A percentile compares a stretch with the other conserved stretches of the same genome.
These are phyloP conservation scores for Ivindomyrus marchei DNA, from an alignment of 2,113 vertebrate species.

Conservation along the genomic window DNA sequence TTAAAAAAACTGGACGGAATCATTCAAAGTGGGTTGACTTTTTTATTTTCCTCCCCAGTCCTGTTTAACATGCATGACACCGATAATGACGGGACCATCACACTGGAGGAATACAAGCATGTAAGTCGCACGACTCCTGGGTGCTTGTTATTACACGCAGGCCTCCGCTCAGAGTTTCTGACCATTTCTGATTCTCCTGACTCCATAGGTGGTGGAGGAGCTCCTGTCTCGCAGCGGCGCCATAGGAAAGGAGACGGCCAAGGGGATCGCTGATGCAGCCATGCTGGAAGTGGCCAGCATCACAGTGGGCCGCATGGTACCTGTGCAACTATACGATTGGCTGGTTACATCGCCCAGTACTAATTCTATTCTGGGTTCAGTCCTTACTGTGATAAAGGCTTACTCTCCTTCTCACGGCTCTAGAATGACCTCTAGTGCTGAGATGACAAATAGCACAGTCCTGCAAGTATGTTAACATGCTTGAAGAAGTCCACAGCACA, in stretches of 20 bases:
- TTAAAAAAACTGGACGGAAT: not conserved
- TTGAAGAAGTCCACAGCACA: not conserved
- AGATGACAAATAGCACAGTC: not conserved
- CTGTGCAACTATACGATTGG: not conserved
- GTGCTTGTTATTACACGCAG: not conserved
- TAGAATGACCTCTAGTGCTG: not conserved
- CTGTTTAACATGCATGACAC: slow-evolving; percentile 97
- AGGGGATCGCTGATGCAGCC: slow-evolving; percentile 86
- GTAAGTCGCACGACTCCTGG: slow-evolving; percentile 54
- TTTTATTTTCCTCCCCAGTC: slow-evolving; percentile 58
- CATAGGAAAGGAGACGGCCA: slow-evolving; percentile 73
- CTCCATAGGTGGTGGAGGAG: slow-evolving; percentile 81
- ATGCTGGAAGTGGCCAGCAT: slow-evolving; percentile 94
- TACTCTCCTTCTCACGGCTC: not conserved
- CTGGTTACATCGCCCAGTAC: not conserved
- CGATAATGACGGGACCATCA: slow-evolving; percentile 88
- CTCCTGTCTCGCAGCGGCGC: slow-evolving; percentile 78
- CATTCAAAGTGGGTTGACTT: not conserved
- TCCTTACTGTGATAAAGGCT: not conserved
- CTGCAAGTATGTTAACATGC: not conserved
- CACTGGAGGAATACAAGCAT: slow-evolving; percentile 88
- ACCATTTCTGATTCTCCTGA: not conserved
- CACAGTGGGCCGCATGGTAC: slow-evolving; percentile 85
- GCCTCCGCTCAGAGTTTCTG: not conserved
- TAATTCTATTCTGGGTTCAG: not conserved